Evolutionary conservation across 1,140 invertebrate genomes (phyloP), one percentile per base, ranked within the genome.

Genomic region (Bradysia coprophila): DNA sequence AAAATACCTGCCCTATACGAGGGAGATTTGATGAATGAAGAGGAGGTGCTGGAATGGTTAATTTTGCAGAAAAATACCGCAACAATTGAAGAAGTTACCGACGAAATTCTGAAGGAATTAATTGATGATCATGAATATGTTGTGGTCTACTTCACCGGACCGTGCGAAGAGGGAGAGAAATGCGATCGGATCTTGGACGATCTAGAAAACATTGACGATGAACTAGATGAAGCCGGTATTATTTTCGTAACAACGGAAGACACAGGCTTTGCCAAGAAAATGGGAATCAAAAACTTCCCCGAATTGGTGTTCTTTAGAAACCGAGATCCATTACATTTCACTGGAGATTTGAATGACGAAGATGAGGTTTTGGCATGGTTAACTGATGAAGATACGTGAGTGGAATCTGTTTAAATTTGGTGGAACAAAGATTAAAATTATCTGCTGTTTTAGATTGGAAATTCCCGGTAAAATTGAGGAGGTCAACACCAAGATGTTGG

Each of bases 221-320:
- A 93, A 57, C 63, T 91, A 2, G 90, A 93, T 56, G 87, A 91
- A 64, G 82, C 82, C 46, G 89, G 88, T 39, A 92, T 93, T 46
- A 81, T 91, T 43, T 92, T 94, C 59, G 86, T 93, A 0, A 92
- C 88, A 21, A 92, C 89, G 1, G 86, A 91, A 64, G 88, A 93
- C 56, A 67, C 68, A 2, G 56, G 59, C 2, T 61, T 88, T 37
- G 88, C 87, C 1, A 89, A 88, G 59, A 88, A 88, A 59, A 73
- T 87, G 50, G 78, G 78, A 46, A 80, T 92, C 49, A 88, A 81
- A 52, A 72, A 65, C 46, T 87, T 89, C 63, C 89, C 90, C 20
- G 72, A 80, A 28, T 63, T 95, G 21, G 86, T 84, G 10, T 82
- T 95, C 65, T 94, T 93, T 62, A 71, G 88, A 52, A 92, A 93